phyloP scores from a whole-genome alignment of 2,888 invertebrate species.

The Tetheella fluctuosa region DNA sequence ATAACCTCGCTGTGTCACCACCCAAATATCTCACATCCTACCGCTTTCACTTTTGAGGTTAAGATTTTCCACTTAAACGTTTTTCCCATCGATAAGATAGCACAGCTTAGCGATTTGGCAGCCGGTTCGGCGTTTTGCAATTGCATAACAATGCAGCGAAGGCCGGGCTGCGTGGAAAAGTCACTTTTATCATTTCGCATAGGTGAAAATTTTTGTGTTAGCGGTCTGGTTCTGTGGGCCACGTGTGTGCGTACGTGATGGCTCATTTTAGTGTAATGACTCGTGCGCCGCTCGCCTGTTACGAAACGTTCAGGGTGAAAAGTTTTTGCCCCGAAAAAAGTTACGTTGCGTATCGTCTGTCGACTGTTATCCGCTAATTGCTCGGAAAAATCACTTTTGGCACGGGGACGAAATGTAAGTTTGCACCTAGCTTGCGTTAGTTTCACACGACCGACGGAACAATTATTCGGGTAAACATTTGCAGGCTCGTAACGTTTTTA shows the following conservation, averaged over 20 bases:
- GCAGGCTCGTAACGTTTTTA: constrained; percentile 45
- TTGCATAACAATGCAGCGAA: constrained; percentile 80
- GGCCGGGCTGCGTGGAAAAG: constrained; percentile 73
- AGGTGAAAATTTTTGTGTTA: constrained; percentile 65
- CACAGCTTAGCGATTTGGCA: constrained; percentile 63
- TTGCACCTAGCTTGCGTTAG: constrained; percentile 46
- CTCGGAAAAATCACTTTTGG: constrained; percentile 68
- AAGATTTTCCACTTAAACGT: constrained; percentile 59
- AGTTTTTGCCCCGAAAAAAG: constrained; percentile 66
- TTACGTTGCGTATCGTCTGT: constrained; percentile 57
- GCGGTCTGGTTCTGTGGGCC: constrained; percentile 37
- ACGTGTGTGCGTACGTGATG: constrained; percentile 53
- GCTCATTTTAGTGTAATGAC: constrained; percentile 66
- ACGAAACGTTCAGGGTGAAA: constrained; percentile 69
- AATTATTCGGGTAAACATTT: constrained; percentile 65
- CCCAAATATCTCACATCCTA: constrained; percentile 30
- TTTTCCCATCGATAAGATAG: constrained; percentile 57
- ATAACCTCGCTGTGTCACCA: constrained; percentile 40
- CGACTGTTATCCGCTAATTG: constrained; percentile 75
- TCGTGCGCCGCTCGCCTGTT: constrained; percentile 58
- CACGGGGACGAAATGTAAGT: constrained; percentile 53
- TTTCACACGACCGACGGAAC: constrained; percentile 47
- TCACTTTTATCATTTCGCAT: constrained; percentile 55
- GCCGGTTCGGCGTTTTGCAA: constrained; percentile 58
- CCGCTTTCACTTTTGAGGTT: constrained; percentile 62